These are phyloP conservation scores for Gambusia yucatana DNA, from an alignment of 2,797 vertebrate species.

Conservation along the genomic window DNA sequence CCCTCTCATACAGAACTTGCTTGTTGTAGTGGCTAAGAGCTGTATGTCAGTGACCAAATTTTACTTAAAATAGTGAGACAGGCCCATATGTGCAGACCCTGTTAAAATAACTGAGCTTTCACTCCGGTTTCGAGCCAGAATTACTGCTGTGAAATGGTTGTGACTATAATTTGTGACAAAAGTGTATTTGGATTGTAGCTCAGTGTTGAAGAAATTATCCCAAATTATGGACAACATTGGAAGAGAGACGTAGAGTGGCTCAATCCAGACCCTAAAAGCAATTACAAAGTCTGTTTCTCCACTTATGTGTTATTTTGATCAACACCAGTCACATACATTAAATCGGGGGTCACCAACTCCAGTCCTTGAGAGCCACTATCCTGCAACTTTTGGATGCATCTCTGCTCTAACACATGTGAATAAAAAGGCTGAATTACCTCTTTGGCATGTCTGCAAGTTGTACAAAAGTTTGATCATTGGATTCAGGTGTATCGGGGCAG, in stretches of 20 bases:
- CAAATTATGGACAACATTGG: background rate
- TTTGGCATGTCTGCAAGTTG: background rate
- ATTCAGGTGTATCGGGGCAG: background rate
- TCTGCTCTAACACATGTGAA: background rate
- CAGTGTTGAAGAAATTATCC: background rate
- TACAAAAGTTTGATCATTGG: background rate
- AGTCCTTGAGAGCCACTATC: background rate
- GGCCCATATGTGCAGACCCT: background rate
- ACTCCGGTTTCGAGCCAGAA: background rate
- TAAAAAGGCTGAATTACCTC: background rate
- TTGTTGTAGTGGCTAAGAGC: background rate
- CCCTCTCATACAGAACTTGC: background rate
- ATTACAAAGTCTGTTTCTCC: conserved; percentile 1
- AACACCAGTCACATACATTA: background rate
- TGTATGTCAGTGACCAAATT: background rate
- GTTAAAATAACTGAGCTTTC: background rate
- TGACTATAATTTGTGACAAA: background rate
- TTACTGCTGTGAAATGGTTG: background rate
- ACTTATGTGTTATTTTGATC: background rate
- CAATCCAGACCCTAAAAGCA: background rate
- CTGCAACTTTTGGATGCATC: background rate
- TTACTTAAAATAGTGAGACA: background rate
- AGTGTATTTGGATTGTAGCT: background rate
- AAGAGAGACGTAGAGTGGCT: background rate
- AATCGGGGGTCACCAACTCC: background rate